Evolutionary conservation across 2,113 vertebrate genomes (phyloP), one percentile per base, ranked within the genome.

Genomic region (Poicephalus gulielmi): DNA sequence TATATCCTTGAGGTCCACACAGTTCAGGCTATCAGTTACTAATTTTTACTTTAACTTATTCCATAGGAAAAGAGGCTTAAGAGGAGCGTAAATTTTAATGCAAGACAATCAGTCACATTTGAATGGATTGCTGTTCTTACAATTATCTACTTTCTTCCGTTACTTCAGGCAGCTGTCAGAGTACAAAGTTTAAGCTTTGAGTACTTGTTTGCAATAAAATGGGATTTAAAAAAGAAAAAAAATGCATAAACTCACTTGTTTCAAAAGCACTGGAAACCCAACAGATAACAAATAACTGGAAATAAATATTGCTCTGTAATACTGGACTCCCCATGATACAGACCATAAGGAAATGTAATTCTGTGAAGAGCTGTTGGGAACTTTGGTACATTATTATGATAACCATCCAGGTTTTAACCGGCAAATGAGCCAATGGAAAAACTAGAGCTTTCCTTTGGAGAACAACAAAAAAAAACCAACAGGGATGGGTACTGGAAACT

Each of bases 361-460:
- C 47, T 67, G 28, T 67, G 19, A 73, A 75, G 25, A 85, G 7
- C 24, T 52, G 13, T 7, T 37, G 5, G 7, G 11, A 93, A 74
- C 15, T 67, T 53, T 1, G 0, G 2, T 57, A 33, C 50, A 28
- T 11, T 15, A 9, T 81, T 9, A 24, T 52, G 0, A 53, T 11
- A 68, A 81, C 31, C 6, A 46, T 13, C 27, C 64, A 30, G 4
- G 7, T 17, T 78, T 78, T 55, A 50, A 70, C 12, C 62, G 13
- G 13, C 4, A 37, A 63, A 70, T 44, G 3, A 52, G n/a, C 50
- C 70, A 63, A 75, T 7, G 17, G 44, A 53, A 90, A n/a, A 90
- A 75, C 17, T 25, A 75, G n/a, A 73, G 90, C 33, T 69, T 77
- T 75, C 11, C 27, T 53, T 76, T 85, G 49, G n/a, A 57, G 30